Evolutionary conservation across 2,113 vertebrate species (phyloP).

Genomic region (Pyxicephalus adspersus): DNA sequence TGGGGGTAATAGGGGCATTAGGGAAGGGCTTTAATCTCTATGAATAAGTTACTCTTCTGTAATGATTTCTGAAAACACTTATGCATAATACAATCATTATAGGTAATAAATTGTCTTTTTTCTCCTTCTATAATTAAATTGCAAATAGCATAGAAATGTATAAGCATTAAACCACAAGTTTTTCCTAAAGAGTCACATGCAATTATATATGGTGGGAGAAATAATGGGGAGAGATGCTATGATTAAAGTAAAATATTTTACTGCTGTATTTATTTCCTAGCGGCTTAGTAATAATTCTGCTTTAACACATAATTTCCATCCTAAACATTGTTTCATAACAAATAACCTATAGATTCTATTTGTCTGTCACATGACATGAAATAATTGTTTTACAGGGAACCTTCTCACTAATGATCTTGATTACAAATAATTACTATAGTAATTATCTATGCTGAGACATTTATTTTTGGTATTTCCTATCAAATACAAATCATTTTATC

Average conservation of each 20-base stretch:
- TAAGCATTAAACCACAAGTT: too few relatives aligned
- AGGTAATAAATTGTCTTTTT: too few relatives aligned
- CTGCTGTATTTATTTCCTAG: not conserved
- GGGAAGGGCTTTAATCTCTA: too few relatives aligned
- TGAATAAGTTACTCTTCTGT: too few relatives aligned
- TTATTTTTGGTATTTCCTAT: not conserved
- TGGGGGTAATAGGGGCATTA: too few relatives aligned
- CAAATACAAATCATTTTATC: too few relatives aligned
- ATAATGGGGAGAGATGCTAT: not conserved
- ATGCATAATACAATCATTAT: too few relatives aligned
- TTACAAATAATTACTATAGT: not conserved
- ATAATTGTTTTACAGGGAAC: not conserved
- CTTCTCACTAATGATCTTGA: conserved; percentile 2
- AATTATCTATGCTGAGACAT: not conserved
- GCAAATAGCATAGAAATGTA: not conserved
- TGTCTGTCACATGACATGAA: not conserved
- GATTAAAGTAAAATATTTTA: not conserved
- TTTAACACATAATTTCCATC: not conserved
- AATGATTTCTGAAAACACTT: too few relatives aligned
- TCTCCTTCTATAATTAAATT: not conserved
- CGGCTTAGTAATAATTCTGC: not conserved
- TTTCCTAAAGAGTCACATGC: not conserved
- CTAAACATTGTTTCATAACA: not conserved
- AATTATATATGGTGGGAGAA: not conserved
- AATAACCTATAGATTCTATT: conserved; percentile 6